Percentiles rank a stretch among this genome's conserved stretches.
Conservation (phyloP, 2,797 vertebrate species). For the Megaceryle alcyon region DNA sequence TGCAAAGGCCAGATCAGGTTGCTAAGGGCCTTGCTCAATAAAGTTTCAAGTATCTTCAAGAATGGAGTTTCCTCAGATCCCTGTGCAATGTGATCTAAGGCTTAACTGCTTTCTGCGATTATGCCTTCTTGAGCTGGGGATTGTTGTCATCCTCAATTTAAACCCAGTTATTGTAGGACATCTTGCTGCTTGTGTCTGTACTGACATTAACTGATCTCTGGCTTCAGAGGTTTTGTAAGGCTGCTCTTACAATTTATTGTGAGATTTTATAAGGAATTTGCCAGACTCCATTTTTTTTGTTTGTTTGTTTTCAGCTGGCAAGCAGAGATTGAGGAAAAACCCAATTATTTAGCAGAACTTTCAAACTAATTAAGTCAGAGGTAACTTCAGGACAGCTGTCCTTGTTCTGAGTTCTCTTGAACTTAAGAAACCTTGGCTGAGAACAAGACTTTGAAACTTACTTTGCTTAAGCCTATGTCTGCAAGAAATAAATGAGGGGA, state of each 20-base stretch:
- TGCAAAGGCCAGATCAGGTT: background rate
- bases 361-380: background rate
- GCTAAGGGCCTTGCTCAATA: background rate
- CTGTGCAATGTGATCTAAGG: background rate
- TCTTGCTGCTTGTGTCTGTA: background rate
- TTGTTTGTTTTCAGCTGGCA: background rate
- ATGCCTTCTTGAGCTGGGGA: background rate
- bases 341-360: background rate
- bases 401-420: background rate
- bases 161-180: background rate
- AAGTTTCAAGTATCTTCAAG: background rate
- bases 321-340: background rate
- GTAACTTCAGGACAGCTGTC: background rate
- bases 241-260: background rate
- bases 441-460: background rate
- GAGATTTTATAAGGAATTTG: background rate
- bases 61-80: fast-evolving
- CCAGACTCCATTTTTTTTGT: background rate
- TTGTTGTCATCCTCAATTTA: background rate
- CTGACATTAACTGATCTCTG: background rate
- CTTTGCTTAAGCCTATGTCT: background rate
- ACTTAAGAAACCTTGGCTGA: background rate
- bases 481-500: background rate
- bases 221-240: background rate
- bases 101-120: background rate